Evolutionary conservation across 2,797 vertebrate genomes (phyloP), one percentile per base, ranked within the genome.

Genomic region (Hafferia zeledoni): DNA sequence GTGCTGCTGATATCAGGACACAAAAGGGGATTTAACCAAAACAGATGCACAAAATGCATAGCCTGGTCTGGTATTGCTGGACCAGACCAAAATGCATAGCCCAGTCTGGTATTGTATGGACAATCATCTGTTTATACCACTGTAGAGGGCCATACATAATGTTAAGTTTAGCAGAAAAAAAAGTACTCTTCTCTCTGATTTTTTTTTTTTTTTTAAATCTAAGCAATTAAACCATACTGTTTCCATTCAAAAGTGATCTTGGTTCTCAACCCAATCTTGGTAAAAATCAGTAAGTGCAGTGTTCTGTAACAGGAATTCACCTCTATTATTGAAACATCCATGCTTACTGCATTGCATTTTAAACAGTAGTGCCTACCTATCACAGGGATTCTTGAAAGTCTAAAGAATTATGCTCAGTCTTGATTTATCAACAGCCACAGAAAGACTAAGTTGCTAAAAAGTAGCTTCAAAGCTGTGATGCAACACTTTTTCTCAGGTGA

Each of bases 111-210:
- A 78, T 52, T 77, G 19, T 56, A 37, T 20, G 11, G 17, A 12
- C 24, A 39, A 9, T 22, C 18, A 79, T 83, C 44, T 67, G 3
- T 52, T 69, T 57, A n/a, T 25, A 27, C 4, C 13, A 41, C 31
- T 63, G 11, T 46, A 74, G 27, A 41, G 6, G 6, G 3, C 24
- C 6, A 30, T 18, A 44, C 1, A 0, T 30, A 67, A 52, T 11
- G 7, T 44, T 43, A 71, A 46, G 6, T 41, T 41, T 60, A 61
- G 55, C 6, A 80, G 24, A 31, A 49, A 44, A 59, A 30, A 72
- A 44, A 47, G 0, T 33, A 23, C 17, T 47, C 4, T 31, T 75
- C 57, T 78, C 5, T 30, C 28, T 70, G 19, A 19, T 4, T 68
- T n/a, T n/a, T n/a, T n/a, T n/a, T n/a, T n/a, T n/a, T n/a, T n/a